Evolutionary conservation across 2,113 vertebrate genomes (phyloP).

Genomic region (Gopherus flavomarginatus): DNA sequence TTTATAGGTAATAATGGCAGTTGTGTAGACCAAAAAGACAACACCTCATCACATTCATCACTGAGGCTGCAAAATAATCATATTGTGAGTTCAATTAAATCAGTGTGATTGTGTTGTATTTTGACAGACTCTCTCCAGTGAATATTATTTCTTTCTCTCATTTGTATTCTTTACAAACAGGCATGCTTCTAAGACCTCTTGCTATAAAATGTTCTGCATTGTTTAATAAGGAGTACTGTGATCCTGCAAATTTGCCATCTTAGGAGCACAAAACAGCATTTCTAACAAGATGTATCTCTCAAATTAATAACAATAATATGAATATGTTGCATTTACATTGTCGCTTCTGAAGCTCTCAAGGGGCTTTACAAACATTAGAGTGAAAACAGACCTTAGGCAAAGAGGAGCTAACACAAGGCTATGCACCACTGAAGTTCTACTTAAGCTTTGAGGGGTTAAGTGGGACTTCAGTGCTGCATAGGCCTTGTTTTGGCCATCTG

Average conservation of each 20-base stretch:
- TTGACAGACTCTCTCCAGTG: background rate
- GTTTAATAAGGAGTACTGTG: background rate
- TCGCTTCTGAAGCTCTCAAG: background rate
- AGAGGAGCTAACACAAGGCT: background rate
- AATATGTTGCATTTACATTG: background rate
- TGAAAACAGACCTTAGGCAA: background rate
- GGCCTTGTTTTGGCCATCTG: conserved; percentile 56
- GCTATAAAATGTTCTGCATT: background rate
- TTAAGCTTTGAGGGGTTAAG: conserved; percentile 32
- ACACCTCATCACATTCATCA: background rate
- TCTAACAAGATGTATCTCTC: background rate
- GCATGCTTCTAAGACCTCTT: background rate
- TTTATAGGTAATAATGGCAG: conserved; percentile 19
- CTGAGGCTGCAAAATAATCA: background rate
- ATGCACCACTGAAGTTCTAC: background rate
- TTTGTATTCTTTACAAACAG: background rate
- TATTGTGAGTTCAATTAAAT: conserved; percentile 13
- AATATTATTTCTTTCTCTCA: background rate
- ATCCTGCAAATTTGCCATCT: background rate
- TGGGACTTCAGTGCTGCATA: conserved; percentile 35
- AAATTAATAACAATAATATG: background rate
- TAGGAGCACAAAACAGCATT: background rate
- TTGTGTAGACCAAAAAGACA: background rate
- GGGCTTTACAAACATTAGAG: background rate
- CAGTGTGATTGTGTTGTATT: background rate